These are phyloP conservation scores for Chironomus tepperi DNA, from an alignment of 1,140 invertebrate genomes.

Conservation along the genomic window DNA sequence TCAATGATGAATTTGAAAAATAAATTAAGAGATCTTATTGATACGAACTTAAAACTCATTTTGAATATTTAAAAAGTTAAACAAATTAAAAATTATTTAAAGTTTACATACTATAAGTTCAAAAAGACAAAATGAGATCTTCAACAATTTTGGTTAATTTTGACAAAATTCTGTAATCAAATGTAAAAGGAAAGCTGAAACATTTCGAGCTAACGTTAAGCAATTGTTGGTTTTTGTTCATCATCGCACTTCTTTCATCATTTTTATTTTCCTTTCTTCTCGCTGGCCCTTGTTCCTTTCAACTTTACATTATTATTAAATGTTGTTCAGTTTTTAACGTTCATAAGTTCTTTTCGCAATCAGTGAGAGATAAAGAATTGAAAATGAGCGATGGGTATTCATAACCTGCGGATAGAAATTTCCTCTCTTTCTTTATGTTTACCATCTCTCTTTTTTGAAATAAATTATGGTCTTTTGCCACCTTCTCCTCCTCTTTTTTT, in stretches of 20 bases:
- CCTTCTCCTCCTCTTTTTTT: neutral
- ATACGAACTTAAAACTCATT: too few species aligned
- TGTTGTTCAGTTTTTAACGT: too few species aligned
- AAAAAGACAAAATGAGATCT: too few species aligned
- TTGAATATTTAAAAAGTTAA: constrained; percentile 3
- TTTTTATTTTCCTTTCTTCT: neutral
- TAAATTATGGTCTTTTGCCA: constrained; percentile 6
- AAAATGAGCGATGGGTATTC: neutral
- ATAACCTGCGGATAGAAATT: constrained; percentile 23
- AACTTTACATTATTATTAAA: too few species aligned
- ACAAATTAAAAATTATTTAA: neutral
- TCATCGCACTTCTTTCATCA: neutral
- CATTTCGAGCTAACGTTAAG: neutral
- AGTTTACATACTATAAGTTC: too few species aligned
- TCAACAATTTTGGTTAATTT: too few species aligned
- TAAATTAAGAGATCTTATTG: too few species aligned
- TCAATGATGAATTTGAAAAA: too few species aligned
- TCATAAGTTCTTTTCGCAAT: too few species aligned
- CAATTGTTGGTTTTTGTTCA: neutral
- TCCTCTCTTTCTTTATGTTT: neutral
- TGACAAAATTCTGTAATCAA: too few species aligned
- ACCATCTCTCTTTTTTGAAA: neutral
- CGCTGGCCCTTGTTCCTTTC: neutral
- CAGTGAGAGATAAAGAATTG: too few species aligned
- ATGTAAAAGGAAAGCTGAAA: too few species aligned